Conservation (phyloP, 1,140 invertebrate genomes). For the Archivesica marissinica region DNA sequence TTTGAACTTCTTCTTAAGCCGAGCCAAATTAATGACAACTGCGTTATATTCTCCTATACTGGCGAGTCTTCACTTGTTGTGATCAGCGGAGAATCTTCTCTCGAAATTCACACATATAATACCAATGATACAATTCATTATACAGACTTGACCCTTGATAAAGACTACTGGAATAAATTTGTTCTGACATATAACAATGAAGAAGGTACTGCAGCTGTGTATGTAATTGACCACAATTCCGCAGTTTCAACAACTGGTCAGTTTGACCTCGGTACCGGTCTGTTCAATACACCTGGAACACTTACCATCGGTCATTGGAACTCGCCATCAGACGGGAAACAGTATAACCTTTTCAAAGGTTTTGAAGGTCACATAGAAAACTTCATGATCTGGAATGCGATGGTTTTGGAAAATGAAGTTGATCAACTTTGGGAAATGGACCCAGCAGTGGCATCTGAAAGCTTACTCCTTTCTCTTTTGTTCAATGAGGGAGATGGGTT, state of each 20-base stretch:
- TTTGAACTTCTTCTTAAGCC: constrained; percentile 66
- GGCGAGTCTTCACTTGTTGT: constrained; percentile 29
- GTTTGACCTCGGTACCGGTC: background rate
- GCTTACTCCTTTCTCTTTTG: constrained; percentile 59
- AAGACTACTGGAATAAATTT: constrained; percentile 70
- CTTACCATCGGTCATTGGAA: constrained; percentile 70
- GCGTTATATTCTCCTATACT: constrained; percentile 68
- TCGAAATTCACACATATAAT: constrained; percentile 45
- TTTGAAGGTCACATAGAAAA: constrained; percentile 70
- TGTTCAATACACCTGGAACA: constrained; percentile 65
- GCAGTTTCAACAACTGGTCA: constrained; percentile 53
- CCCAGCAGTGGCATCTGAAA: constrained; percentile 49
- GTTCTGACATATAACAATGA: constrained; percentile 64
- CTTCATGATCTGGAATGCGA: constrained; percentile 68
- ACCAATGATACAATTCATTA: constrained; percentile 15
- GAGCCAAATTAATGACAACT: constrained; percentile 32
- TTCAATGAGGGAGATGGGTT: constrained; percentile 71
- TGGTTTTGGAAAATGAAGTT: constrained; percentile 62
- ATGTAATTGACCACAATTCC: constrained; percentile 62
- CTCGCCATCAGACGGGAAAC: constrained; percentile 51
- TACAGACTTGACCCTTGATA: constrained; percentile 56
- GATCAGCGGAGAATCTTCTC: constrained; percentile 12
- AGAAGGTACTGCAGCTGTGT: constrained; percentile 57
- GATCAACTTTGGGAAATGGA: constrained; percentile 65
- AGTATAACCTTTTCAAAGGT: constrained; percentile 29